These are phyloP conservation scores for Ovis aries DNA, from an alignment of 2,113 vertebrate genomes.

Conservation along the genomic window DNA sequence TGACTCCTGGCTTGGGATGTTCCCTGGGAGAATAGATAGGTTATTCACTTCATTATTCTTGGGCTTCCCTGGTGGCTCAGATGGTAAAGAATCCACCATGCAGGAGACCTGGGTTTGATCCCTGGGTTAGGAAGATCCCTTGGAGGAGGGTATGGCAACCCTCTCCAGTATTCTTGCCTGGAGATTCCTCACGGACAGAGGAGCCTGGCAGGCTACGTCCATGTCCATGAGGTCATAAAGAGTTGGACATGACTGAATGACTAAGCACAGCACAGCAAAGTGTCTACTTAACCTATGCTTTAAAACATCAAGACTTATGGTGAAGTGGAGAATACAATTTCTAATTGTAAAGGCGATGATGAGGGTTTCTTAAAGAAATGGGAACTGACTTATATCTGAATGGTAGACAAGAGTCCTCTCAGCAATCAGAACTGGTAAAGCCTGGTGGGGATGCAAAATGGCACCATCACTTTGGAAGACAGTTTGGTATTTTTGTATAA, in stretches of 20 bases:
- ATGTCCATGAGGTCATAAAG: not conserved
- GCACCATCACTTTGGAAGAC: not conserved
- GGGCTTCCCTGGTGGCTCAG: not conserved
- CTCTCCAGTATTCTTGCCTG: not conserved
- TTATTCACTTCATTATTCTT: not conserved
- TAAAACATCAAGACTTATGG: not conserved
- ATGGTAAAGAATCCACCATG: not conserved
- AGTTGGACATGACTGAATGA: not conserved
- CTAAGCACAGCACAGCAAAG: not conserved
- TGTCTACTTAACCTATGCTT: not conserved
- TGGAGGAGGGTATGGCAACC: not conserved
- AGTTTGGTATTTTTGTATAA: not conserved
- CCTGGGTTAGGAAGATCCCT: not conserved
- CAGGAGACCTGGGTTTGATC: not conserved
- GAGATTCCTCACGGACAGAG: not conserved
- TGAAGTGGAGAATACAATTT: not conserved
- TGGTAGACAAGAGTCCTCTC: not conserved
- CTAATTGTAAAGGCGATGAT: not conserved
- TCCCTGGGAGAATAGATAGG: not conserved
- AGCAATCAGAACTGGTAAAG: not conserved
- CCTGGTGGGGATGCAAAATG: not conserved
- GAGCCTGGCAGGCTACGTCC: not conserved
- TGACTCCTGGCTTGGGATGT: not conserved
- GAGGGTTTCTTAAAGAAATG: not conserved
- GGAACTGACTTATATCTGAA: not conserved